phyloP scores from a whole-genome alignment of 2,797 vertebrate genomes.

The Notoglanidium macrostoma region DNA sequence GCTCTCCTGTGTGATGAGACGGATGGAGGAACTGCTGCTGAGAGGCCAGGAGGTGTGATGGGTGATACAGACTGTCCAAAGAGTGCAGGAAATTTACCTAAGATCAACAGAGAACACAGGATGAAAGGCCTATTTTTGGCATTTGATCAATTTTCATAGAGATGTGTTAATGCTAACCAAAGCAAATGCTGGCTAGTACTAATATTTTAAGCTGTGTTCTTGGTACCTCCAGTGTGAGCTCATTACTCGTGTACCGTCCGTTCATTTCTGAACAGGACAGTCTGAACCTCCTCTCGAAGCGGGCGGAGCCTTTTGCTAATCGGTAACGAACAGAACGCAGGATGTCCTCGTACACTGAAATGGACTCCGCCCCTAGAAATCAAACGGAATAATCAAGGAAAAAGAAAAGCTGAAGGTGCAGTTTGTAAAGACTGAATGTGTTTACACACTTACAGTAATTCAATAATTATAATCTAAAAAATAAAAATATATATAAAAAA shows the following conservation, averaged over 20 bases:
- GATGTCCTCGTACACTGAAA: constrained; percentile 93
- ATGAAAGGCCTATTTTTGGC: background rate
- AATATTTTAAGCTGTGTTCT: background rate
- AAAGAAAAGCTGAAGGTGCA: background rate
- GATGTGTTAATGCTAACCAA: background rate
- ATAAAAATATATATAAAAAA: too few species aligned
- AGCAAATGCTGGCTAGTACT: background rate
- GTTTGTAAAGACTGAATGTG: background rate
- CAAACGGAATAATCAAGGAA: constrained; percentile 1
- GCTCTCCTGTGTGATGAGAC: constrained; percentile 87
- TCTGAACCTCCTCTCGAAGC: constrained; percentile 92
- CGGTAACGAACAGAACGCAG: constrained; percentile 90
- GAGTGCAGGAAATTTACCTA: constrained; percentile 81
- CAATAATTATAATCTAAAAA: background rate
- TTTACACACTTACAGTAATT: background rate
- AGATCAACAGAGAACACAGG: background rate
- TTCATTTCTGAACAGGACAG: constrained; percentile 99
- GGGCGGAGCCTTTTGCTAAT: constrained; percentile 84
- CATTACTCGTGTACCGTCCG: constrained; percentile 96
- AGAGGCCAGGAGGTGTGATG: constrained; percentile 90
- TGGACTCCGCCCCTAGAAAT: constrained; percentile 89
- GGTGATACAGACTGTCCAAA: constrained; percentile 82
- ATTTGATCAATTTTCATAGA: background rate
- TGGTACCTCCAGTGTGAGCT: constrained; percentile 91
- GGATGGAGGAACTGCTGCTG: constrained; percentile 96